These are phyloP conservation scores for Sphenodon punctatus DNA, from an alignment of 2,797 vertebrate species.

Conservation along the genomic window DNA sequence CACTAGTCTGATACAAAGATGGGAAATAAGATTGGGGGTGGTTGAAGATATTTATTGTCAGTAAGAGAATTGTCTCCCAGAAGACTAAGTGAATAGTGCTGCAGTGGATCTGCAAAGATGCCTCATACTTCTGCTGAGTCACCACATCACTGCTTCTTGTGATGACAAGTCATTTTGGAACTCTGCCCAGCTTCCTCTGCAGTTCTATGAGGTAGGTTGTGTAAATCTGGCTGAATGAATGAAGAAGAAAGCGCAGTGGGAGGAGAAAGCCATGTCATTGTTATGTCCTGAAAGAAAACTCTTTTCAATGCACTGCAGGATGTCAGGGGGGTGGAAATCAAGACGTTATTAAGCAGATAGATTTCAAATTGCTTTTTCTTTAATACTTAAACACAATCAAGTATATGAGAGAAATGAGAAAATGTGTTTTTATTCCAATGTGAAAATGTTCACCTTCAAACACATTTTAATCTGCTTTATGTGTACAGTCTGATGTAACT, in stretches of 20 bases:
- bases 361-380: no score
- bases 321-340: not conserved
- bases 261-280: not conserved
- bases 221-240: not conserved
- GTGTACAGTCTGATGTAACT: not conserved
- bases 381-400: no score
- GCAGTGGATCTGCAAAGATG: constrained; percentile 15
- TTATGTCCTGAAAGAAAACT: not conserved
- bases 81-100: not conserved
- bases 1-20: not conserved
- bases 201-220: not conserved
- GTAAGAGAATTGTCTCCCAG: not conserved
- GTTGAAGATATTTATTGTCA: constrained; percentile 1
- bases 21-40: not conserved
- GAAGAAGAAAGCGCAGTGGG: not conserved
- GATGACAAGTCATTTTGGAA: constrained; percentile 31
- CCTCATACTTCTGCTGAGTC: constrained; percentile 54
- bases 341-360: not conserved
- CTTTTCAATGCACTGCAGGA: not conserved
- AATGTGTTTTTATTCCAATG: not conserved
- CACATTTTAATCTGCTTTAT: not conserved
- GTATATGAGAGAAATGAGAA: no score
- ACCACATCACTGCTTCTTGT: constrained; percentile 35
- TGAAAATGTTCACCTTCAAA: not conserved
- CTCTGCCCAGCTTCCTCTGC: constrained; percentile 4